phyloP scores from a whole-genome alignment of 2,113 vertebrate genomes.

The Dendrocopos noguchii region DNA sequence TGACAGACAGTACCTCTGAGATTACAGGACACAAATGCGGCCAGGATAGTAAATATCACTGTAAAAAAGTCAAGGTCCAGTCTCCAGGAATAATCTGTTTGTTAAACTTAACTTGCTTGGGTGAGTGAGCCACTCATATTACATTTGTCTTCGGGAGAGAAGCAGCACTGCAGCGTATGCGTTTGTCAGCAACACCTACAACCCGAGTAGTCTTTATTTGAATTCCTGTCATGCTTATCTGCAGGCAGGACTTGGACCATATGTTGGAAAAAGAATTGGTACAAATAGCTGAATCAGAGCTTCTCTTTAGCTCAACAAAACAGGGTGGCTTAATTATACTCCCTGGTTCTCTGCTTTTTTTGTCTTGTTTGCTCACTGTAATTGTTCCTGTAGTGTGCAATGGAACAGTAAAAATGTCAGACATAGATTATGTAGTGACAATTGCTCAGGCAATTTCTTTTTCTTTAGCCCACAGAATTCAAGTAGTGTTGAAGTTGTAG shows the following conservation, averaged over 20 bases:
- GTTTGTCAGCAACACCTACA: conserved; percentile 21
- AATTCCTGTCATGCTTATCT: neutral
- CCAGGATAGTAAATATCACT: neutral
- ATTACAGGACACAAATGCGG: neutral
- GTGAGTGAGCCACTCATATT: neutral
- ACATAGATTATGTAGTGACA: neutral
- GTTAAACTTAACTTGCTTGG: neutral
- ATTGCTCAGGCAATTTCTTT: neutral
- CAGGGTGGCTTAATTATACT: neutral
- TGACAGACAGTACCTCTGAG: neutral
- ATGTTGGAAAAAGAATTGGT: neutral
- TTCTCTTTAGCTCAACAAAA: neutral
- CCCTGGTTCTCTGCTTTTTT: neutral
- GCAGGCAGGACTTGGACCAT: neutral
- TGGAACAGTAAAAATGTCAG: neutral
- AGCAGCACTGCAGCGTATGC: neutral
- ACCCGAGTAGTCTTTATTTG: neutral
- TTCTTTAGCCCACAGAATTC: neutral
- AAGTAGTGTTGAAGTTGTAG: neutral
- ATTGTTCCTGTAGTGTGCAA: neutral
- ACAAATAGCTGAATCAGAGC: neutral
- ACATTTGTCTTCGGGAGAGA: neutral
- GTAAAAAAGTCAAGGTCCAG: neutral
- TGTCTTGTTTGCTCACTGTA: neutral
- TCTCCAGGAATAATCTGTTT: neutral